These are phyloP conservation scores for Plagodis dolabraria DNA, from an alignment of 2,888 invertebrate genomes.

Conservation along the genomic window DNA sequence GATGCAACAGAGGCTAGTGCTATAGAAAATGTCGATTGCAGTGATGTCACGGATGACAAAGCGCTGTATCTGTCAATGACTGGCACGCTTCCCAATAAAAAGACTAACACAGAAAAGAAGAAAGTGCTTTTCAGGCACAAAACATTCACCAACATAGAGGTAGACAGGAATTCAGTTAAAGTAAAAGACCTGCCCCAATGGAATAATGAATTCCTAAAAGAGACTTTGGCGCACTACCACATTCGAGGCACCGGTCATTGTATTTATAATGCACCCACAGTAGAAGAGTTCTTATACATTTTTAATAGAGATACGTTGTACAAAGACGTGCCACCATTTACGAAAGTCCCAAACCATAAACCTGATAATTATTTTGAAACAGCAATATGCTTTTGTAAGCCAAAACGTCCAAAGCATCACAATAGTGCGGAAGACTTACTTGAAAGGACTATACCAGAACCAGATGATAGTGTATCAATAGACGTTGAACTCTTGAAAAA, in stretches of 20 bases:
- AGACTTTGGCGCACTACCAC: constrained; percentile 75
- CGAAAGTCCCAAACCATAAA: constrained; percentile 60
- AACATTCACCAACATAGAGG: constrained; percentile 79
- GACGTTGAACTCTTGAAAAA: constrained; percentile 61
- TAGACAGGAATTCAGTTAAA: constrained; percentile 68
- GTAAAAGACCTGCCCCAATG: constrained; percentile 63
- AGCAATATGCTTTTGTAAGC: constrained; percentile 80
- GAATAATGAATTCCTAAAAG: constrained; percentile 68
- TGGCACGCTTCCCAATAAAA: constrained; percentile 73
- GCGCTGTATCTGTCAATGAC: constrained; percentile 70
- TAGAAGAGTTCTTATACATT: constrained; percentile 74
- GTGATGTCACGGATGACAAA: constrained; percentile 58
- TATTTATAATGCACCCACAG: constrained; percentile 73
- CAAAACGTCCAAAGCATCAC: constrained; percentile 69
- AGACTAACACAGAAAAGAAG: constrained; percentile 57
- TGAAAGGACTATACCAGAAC: constrained; percentile 52
- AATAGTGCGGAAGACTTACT: constrained; percentile 77
- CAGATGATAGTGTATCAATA: constrained; percentile 61
- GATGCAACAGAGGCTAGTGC: constrained; percentile 74
- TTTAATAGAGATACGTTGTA: constrained; percentile 77
- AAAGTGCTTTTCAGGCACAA: constrained; percentile 78
- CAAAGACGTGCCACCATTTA: constrained; percentile 63
- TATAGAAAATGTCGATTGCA: constrained; percentile 78
- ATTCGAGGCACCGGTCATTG: constrained; percentile 80
- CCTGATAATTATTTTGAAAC: constrained; percentile 76